Evolutionary conservation across 2,888 invertebrate species (phyloP).

Genomic region (Eulithis testata): DNA sequence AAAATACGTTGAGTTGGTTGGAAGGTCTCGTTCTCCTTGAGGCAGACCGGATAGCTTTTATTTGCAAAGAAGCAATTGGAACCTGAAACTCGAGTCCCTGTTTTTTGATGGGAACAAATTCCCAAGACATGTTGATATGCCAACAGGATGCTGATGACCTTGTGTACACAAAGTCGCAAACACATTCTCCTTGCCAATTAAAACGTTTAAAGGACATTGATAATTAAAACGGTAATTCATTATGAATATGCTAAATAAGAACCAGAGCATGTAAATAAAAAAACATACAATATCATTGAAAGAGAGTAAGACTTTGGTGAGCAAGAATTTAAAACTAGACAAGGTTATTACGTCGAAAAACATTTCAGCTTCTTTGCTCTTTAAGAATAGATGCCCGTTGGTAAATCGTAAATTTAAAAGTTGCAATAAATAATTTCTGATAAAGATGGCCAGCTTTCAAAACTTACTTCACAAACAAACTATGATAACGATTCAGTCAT

Average conservation of each 20-base stretch:
- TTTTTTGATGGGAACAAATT: constrained; percentile 31
- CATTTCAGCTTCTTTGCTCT: constrained; percentile 16
- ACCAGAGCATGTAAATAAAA: neutral
- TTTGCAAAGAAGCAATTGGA: constrained; percentile 20
- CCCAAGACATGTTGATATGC: constrained; percentile 23
- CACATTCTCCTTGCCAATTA: constrained; percentile 68
- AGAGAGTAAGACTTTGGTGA: neutral
- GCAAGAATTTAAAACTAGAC: constrained; percentile 4
- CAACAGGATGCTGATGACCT: constrained; percentile 58
- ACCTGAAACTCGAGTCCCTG: constrained; percentile 21
- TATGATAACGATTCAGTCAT: constrained; percentile 31
- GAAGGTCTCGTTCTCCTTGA: constrained; percentile 20
- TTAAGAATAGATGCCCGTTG: constrained; percentile 6
- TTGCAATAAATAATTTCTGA: constrained; percentile 7
- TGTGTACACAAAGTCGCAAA: constrained; percentile 61
- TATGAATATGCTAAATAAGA: constrained; percentile 6
- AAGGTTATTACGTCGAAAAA: constrained; percentile 10
- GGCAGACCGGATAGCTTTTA: constrained; percentile 30
- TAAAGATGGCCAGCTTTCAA: constrained; percentile 17
- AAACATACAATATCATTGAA: constrained; percentile 13
- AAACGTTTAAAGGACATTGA: constrained; percentile 38
- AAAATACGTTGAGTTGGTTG: constrained; percentile 4
- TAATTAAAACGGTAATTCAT: constrained; percentile 19
- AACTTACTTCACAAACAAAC: constrained; percentile 9
- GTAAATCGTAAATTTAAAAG: constrained; percentile 15